Base-by-base conservation (phyloP, 2,113 vertebrate genomes). In the Cavia aperea region DNA sequence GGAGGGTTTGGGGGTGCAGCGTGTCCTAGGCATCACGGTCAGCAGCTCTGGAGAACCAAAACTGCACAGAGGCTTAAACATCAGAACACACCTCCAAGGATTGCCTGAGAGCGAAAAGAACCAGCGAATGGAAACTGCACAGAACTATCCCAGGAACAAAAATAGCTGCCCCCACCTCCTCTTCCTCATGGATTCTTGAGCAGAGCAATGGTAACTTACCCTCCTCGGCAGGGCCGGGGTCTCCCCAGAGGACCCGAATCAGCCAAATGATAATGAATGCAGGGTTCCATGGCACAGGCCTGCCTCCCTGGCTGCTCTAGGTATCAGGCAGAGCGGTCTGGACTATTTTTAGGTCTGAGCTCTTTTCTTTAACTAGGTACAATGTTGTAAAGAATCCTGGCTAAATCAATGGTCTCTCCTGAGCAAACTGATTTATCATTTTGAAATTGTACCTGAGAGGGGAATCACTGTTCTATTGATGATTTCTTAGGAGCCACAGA, bases 361-460 rank as follows among this genome's bases (percentile, higher is more conserved):
- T 95, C 60, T 78, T 94, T 89, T 93, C 51, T 86, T 86, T 49
- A 92, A 86, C 39, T 70, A 94, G 75, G 58, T 73, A 90, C 73
- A 46, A 84, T 81, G 43, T 88, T 60, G 81, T 63, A 39, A 94
- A 88, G 19, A 83, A 54, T 51, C 60, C 1, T 2, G 43, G n/a
- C 70, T 68, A 89, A 86, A 72, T 39, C 77, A 54, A 0, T 49
- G 75, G 70, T 78, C 19, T 92, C 93, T 93, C 79, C 66, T 56
- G 63, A 87, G 81, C 19, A 81, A 63, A 93, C 36, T 85, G 39
- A 33, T 26, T 72, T 92, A 24, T 87, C 78, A 91, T 86, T 92
- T 92, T 66, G 90, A 87, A 88, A 31, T 36, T 51, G 60, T 81
- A 82, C 18, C 62, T 62, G 58, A 46, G 43, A 46, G 81, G 78